Conservation (phyloP, 53 echinoderm and acorn worm species). For the Antedon mediterranea region DNA sequence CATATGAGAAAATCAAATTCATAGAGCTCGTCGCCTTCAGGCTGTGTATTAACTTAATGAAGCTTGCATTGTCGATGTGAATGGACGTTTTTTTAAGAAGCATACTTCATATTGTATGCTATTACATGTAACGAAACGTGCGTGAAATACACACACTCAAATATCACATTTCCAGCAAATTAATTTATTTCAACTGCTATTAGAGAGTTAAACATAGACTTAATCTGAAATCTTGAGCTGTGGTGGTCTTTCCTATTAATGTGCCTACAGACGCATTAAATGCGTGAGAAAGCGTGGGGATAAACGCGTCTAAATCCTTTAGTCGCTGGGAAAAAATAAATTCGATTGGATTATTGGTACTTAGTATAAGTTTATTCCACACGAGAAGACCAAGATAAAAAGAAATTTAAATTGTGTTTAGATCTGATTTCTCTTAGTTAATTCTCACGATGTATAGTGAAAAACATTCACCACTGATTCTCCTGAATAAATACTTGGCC, state of each 20-base stretch:
- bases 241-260: neutral
- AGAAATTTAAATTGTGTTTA: neutral
- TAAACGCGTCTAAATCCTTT: neutral
- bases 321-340: neutral
- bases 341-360: neutral
- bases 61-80: slow-evolving; percentile 25
- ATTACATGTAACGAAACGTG: neutral
- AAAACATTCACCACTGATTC: neutral
- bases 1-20: neutral
- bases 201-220: neutral
- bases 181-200: neutral
- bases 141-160: neutral
- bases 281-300: neutral
- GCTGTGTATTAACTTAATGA: slow-evolving; percentile 27
- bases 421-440: neutral
- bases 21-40: slow-evolving; percentile 14
- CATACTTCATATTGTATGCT: neutral
- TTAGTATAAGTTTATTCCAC: neutral
- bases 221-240: neutral
- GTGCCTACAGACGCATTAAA: neutral
- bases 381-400: neutral
- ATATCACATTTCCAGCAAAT: neutral
- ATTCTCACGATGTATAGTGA: neutral
- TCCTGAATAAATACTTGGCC: neutral
- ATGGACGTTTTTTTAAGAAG: slow-evolving; percentile 14